Percentiles rank a stretch among this genome's conserved stretches.
Evolutionary conservation across 2,113 vertebrate genomes (phyloP).

Genomic region (Butorides virescens): DNA sequence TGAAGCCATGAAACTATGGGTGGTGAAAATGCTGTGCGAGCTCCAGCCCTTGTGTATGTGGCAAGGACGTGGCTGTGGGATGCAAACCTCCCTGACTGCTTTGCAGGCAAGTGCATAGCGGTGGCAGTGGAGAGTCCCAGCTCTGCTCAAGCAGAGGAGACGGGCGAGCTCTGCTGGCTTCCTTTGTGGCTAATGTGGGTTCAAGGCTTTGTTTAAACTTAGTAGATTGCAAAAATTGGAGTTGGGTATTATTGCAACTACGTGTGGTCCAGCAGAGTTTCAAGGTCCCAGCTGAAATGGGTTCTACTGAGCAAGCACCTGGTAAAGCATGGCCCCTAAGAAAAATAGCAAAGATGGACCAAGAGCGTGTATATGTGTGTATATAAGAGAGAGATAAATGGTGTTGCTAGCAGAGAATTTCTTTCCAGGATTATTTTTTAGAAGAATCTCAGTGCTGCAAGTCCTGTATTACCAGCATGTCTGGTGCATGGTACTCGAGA

Average conservation of each 20-base stretch:
- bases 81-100: rapidly evolving
- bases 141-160: not conserved
- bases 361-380: not conserved
- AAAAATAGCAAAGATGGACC: not conserved
- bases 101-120: not conserved
- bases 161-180: not conserved
- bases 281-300: not conserved
- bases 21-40: not conserved
- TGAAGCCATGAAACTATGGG: not conserved
- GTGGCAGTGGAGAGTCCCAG: not conserved
- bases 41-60: not conserved
- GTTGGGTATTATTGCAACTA: not conserved
- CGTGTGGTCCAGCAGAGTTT: not conserved
- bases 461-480: not conserved
- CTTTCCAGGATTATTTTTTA: not conserved
- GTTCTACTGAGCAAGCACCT: not conserved
- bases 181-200: not conserved
- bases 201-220: not conserved
- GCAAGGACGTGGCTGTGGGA: not conserved
- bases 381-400: not conserved
- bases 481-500: rapidly evolving
- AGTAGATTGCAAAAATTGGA: not conserved
- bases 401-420: not conserved
- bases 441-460: not conserved
- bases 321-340: not conserved